Evolutionary conservation across 2,888 invertebrate species (phyloP).

Genomic region (Diaprepes abbreviatus): DNA sequence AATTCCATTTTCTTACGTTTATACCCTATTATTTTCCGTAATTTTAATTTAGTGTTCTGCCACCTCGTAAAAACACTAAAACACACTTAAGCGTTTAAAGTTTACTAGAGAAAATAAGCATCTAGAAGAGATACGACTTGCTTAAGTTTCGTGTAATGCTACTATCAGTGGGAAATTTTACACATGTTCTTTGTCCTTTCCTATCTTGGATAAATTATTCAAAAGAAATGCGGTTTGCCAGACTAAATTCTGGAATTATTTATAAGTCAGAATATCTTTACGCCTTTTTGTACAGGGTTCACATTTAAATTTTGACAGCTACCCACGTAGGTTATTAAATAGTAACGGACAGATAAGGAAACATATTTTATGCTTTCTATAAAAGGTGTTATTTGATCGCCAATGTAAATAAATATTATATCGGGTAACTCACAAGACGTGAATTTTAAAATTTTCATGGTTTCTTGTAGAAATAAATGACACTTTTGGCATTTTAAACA

Average conservation of each 20-base stretch:
- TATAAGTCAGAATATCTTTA: slow-evolving; percentile 28
- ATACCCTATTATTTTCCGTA: too few species aligned
- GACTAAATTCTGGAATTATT: slow-evolving; percentile 34
- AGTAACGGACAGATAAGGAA: too few species aligned
- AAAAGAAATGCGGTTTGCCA: slow-evolving; percentile 32
- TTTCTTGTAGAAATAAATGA: too few species aligned
- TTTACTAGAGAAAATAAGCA: slow-evolving; percentile 14
- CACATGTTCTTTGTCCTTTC: slow-evolving; percentile 38
- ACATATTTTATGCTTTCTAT: too few species aligned
- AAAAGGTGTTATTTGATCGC: too few species aligned
- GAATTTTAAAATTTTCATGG: too few species aligned
- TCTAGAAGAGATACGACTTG: slow-evolving; percentile 16
- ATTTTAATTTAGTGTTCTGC: not conserved
- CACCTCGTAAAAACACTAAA: slow-evolving; percentile 4
- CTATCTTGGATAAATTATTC: slow-evolving; percentile 40
- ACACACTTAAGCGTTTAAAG: slow-evolving; percentile 7
- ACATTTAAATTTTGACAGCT: not conserved
- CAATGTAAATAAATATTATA: too few species aligned
- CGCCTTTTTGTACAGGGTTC: not conserved
- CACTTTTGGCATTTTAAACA: too few species aligned
- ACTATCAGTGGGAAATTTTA: slow-evolving; percentile 34
- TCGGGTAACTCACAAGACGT: too few species aligned
- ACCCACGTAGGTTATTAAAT: not conserved
- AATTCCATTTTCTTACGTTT: too few species aligned
- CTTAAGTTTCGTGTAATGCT: slow-evolving; percentile 17